phyloP scores from a whole-genome alignment of 2,113 vertebrate species.

The Anser brachyrhynchus region DNA sequence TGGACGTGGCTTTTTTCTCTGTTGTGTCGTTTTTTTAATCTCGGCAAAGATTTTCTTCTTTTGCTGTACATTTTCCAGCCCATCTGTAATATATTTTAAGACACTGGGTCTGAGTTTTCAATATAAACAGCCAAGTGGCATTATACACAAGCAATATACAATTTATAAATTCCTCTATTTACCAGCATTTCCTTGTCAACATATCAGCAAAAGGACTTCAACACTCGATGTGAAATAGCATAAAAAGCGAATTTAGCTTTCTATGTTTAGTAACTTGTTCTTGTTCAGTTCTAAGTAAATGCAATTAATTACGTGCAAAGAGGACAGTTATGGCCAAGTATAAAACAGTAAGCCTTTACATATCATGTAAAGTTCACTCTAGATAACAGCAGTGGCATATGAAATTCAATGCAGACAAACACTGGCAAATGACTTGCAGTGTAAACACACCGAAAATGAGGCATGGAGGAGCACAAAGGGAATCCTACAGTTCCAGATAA shows the following conservation, averaged over 20 bases:
- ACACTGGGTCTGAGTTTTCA: neutral
- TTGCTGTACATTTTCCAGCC: slow-evolving; percentile 48
- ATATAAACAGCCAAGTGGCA: neutral
- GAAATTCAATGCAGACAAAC: neutral
- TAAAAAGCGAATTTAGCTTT: neutral
- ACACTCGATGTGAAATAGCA: neutral
- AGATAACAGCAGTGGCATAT: neutral
- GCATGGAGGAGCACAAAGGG: neutral
- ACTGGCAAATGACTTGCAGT: neutral
- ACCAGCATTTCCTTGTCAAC: neutral
- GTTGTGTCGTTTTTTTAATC: slow-evolving; percentile 14
- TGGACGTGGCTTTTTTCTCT: slow-evolving; percentile 19
- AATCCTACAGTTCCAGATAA: neutral
- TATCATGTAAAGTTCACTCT: neutral
- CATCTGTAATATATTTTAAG: slow-evolving; percentile 61
- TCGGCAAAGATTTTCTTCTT: slow-evolving; percentile 34
- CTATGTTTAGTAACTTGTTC: neutral
- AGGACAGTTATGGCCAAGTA: neutral
- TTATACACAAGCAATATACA: neutral
- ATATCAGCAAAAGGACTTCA: neutral
- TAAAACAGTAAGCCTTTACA: neutral
- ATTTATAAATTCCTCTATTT: neutral
- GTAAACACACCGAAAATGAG: neutral
- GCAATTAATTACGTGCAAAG: neutral
- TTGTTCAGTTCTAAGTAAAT: neutral